These are phyloP conservation scores for Eristalinus sepulchralis DNA, from an alignment of 2,888 invertebrate genomes.

Conservation along the genomic window DNA sequence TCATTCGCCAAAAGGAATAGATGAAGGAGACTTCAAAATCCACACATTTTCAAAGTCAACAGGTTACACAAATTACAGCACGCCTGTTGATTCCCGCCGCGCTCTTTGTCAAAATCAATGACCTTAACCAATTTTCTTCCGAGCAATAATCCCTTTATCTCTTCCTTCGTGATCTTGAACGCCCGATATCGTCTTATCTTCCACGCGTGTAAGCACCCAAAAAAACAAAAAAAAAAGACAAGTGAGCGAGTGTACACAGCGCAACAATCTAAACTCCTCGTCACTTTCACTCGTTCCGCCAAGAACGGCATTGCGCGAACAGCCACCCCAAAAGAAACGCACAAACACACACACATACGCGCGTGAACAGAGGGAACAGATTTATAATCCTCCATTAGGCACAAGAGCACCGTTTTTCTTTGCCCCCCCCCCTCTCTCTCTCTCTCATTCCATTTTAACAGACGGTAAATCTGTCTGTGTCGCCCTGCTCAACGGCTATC, in stretches of 20 bases:
- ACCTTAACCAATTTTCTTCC: neutral
- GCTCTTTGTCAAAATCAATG: neutral
- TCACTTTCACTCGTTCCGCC: neutral
- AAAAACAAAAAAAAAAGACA: too few species aligned
- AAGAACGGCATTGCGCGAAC: neutral
- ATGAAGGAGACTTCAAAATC: too few species aligned
- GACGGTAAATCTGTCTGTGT: neutral
- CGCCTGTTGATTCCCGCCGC: neutral
- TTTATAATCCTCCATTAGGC: neutral
- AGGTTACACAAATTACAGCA: neutral
- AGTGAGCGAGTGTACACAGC: too few species aligned
- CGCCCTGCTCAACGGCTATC: neutral
- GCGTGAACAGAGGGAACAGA: neutral
- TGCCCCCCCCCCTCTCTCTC: neutral
- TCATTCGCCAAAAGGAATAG: neutral
- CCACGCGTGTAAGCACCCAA: neutral
- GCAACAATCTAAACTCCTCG: neutral
- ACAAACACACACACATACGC: too few species aligned
- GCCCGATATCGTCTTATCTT: neutral
- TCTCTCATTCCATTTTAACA: neutral
- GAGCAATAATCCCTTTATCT: too few species aligned
- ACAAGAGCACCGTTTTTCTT: neutral
- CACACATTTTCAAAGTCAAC: too few species aligned
- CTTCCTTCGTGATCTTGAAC: too few species aligned
- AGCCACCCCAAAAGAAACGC: conserved; percentile 11